Evolutionary conservation across 2,888 invertebrate genomes (phyloP).

Genomic region (Hypena proboscidalis): DNA sequence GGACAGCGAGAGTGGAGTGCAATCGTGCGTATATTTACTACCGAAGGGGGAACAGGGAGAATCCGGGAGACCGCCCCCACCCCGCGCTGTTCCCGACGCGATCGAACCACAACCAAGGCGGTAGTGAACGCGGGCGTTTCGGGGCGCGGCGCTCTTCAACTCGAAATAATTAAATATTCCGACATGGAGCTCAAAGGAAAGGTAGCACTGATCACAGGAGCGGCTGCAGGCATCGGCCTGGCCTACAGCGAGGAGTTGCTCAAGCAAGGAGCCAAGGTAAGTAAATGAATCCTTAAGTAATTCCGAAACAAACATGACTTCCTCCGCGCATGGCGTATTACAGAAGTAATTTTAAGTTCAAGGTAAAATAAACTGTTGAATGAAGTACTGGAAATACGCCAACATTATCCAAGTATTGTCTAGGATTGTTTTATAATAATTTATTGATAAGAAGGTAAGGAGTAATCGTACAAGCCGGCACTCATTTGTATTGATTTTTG

Average conservation of each 20-base stretch:
- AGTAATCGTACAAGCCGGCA: slow-evolving; percentile 32
- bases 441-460: slow-evolving; percentile 2
- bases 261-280: slow-evolving; percentile 90
- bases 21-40: slow-evolving; percentile 78
- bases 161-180: slow-evolving; percentile 46
- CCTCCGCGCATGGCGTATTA: slow-evolving; percentile 42
- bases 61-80: slow-evolving; percentile 53
- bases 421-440: slow-evolving; percentile 19
- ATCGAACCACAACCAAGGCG: slow-evolving; percentile 72
- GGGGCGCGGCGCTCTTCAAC: slow-evolving; percentile 63
- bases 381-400: slow-evolving; percentile 53
- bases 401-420: slow-evolving; percentile 30
- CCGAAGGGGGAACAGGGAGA: slow-evolving; percentile 67
- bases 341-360: slow-evolving; percentile 62
- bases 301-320: slow-evolving; percentile 25
- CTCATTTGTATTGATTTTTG: slow-evolving; percentile 75
- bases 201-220: slow-evolving; percentile 90
- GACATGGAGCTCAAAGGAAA: slow-evolving; percentile 90
- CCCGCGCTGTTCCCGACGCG: slow-evolving; percentile 57
- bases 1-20: slow-evolving; percentile 68
- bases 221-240: slow-evolving; percentile 89
- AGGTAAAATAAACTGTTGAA: slow-evolving; percentile 67
- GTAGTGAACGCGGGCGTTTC: slow-evolving; percentile 57
- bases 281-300: too few species aligned
- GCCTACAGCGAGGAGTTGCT: slow-evolving; percentile 90